phyloP scores from a whole-genome alignment of 2,888 invertebrate species.

The Eutolmus rufibarbis region DNA sequence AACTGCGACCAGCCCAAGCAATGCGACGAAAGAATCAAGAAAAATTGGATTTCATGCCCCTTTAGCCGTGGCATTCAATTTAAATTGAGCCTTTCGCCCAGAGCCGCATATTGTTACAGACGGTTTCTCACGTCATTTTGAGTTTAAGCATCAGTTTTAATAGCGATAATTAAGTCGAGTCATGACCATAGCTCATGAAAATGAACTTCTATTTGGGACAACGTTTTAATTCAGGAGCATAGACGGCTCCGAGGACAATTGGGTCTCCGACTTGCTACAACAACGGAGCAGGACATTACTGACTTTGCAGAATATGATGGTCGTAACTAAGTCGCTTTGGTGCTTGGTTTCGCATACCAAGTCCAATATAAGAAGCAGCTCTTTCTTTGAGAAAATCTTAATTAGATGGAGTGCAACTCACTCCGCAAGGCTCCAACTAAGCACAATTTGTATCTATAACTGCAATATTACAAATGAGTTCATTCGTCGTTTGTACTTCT shows the following conservation, averaged over 20 bases:
- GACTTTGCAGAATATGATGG: not conserved
- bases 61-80: not conserved
- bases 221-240: not conserved
- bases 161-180: not conserved
- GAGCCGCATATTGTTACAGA: not conserved
- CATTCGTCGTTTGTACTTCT: not conserved
- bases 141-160: not conserved
- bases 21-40: constrained; percentile 2
- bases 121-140: constrained; percentile 14
- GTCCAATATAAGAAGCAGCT: not conserved
- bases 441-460: not conserved
- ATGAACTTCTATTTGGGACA: not conserved
- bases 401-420: not conserved
- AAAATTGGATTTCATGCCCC: not conserved
- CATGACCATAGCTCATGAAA: not conserved
- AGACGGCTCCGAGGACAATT: not conserved
- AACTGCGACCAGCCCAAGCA: not conserved
- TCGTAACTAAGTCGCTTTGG: not conserved
- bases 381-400: not conserved
- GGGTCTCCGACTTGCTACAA: not conserved
- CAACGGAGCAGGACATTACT: not conserved
- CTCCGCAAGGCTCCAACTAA: not conserved
- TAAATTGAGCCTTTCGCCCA: not conserved
- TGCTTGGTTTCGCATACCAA: not conserved
- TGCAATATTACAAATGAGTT: not conserved